Evolutionary conservation across 1,140 invertebrate genomes (phyloP), one percentile per base, ranked within the genome.

Genomic region (Aphelenchoides fujianensis): DNA sequence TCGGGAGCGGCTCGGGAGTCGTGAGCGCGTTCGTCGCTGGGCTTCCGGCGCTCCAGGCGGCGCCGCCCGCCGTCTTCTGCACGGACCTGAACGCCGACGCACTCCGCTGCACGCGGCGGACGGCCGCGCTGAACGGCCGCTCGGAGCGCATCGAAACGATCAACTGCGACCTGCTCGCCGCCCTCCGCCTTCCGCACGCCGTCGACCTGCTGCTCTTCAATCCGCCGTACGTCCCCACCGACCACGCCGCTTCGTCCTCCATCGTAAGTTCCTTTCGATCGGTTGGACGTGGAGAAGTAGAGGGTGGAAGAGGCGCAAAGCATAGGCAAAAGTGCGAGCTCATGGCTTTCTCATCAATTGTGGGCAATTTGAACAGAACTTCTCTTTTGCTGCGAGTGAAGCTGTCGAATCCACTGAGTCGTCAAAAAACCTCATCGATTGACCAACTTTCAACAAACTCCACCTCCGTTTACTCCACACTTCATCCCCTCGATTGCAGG

Each of bases 221-320:
- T 89, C 95, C 96, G 1, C 96, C 96, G 0, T 98, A 98, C 88
- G 95, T 98, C 53, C 90, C 92, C 0, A 97, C 95, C 0, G 73
- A 82, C 57, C 68, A 81, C n/a, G 57, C 55, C 19, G 41, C 81
- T 30, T 37, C n/a, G 12, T 35, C 27, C 34, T 19, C 36, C 63
- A 61, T n/a, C 3, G 68, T 71, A n/a, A 71, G 36, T 67, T 34
- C 36, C n/a, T n/a, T n/a, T n/a, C n/a, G n/a, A n/a, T n/a, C n/a
- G n/a, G n/a, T n/a, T n/a, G n/a, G n/a, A n/a, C n/a, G n/a, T n/a
- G n/a, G n/a, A n/a, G n/a, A n/a, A n/a, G n/a, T n/a, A n/a, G n/a
- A n/a, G n/a, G n/a, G n/a, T n/a, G n/a, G n/a, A n/a, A n/a, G n/a
- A n/a, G n/a, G n/a, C n/a, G n/a, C n/a, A n/a, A n/a, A n/a, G n/a